Percentiles rank a stretch among this genome's conserved stretches.
phyloP scores from a whole-genome alignment of 2,888 invertebrate species.

The Hartigia nigra region DNA sequence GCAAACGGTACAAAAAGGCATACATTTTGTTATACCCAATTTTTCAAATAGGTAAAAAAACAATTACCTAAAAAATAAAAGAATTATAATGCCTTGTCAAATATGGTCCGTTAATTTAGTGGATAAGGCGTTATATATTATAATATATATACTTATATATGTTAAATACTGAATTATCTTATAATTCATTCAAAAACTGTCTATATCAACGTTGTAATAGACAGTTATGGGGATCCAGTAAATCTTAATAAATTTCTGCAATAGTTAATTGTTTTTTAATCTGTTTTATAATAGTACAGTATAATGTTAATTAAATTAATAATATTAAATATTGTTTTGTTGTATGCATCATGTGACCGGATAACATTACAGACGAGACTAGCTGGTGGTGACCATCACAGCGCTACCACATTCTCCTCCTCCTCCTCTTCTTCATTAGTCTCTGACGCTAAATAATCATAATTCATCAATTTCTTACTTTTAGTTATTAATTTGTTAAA shows the following conservation, averaged over 20 bases:
- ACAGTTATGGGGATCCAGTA: background rate
- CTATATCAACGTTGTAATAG: too few species aligned
- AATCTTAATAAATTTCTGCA: background rate
- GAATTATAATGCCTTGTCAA: too few species aligned
- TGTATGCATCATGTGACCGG: conserved; percentile 63
- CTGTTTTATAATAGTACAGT: conserved; percentile 63
- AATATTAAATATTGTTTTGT: conserved; percentile 62
- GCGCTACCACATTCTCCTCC: conserved; percentile 46
- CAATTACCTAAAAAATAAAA: background rate
- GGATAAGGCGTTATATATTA: too few species aligned
- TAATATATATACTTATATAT: too few species aligned
- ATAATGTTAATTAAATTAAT: conserved; percentile 64
- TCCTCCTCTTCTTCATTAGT: conserved; percentile 36
- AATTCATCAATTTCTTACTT: conserved; percentile 43
- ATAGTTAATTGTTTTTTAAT: conserved; percentile 52
- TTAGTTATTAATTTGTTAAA: conserved; percentile 32
- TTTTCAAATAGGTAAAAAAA: background rate
- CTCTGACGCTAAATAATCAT: conserved; percentile 54
- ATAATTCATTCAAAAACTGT: too few species aligned
- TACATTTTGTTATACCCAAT: background rate
- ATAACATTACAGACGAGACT: conserved; percentile 64
- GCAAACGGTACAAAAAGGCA: background rate
- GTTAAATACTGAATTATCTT: too few species aligned
- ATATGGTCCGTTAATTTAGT: too few species aligned
- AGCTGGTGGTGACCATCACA: conserved; percentile 60